Evolutionary conservation across 2,113 vertebrate species (phyloP).

Genomic region (Aldabrachelys gigantea): DNA sequence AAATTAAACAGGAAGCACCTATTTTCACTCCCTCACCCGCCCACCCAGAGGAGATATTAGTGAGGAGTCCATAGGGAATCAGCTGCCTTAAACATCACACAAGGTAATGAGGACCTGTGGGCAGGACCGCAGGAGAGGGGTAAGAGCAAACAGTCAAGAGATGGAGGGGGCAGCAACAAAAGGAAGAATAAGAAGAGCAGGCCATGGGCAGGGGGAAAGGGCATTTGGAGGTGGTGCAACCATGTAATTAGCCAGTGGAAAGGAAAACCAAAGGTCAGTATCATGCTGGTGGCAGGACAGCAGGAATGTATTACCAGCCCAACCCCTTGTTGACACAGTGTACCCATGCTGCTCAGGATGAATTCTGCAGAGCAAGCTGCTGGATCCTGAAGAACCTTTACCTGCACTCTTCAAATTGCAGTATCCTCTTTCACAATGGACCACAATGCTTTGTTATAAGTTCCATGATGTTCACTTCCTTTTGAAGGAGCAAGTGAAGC

Average conservation of each 20-base stretch:
- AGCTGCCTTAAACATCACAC: background rate
- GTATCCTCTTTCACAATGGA: fast-evolving
- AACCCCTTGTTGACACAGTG: background rate
- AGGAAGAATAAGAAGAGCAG: conserved; percentile 45
- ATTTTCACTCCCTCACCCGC: background rate
- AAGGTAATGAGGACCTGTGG: background rate
- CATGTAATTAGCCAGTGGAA: conserved; percentile 52
- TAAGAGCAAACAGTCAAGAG: conserved; percentile 22
- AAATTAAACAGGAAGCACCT: conserved; percentile 35
- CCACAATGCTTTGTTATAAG: background rate
- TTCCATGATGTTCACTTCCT: background rate
- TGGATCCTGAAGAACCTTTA: background rate
- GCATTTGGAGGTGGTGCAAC: background rate
- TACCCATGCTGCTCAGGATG: background rate
- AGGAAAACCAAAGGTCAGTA: conserved; percentile 30
- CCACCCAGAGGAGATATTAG: background rate
- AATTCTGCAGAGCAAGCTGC: background rate
- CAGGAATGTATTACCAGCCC: background rate
- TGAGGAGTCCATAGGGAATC: background rate
- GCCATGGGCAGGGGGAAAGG: conserved; percentile 28
- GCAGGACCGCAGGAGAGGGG: background rate
- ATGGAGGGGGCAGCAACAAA: conserved; percentile 19
- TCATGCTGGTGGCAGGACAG: background rate
- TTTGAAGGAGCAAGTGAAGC: background rate
- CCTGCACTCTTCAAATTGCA: background rate